Conservation (phyloP, 2,113 vertebrate species). For the Calyptomena viridis region DNA sequence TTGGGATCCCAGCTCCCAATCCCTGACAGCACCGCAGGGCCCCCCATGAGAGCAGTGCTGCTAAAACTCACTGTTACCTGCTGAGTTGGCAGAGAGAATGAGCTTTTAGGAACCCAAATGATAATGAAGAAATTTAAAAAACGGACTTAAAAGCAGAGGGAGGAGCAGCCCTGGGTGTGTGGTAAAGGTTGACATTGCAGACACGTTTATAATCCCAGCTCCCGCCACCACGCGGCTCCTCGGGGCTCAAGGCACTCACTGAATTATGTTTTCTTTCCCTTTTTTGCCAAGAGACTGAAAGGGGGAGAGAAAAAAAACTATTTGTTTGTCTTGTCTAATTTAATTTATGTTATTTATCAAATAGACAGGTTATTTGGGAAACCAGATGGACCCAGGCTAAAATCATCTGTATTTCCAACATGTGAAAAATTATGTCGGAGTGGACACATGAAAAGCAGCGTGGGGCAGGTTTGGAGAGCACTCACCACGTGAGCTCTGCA, state of each 20-base stretch:
- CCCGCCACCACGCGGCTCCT: neutral
- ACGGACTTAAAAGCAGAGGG: neutral
- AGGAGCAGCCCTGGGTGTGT: neutral
- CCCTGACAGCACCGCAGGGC: accelerated
- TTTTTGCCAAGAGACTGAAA: constrained; percentile 54
- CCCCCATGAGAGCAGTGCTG: neutral
- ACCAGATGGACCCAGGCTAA: constrained; percentile 82
- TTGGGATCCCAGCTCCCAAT: neutral
- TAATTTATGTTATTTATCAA: constrained; percentile 88
- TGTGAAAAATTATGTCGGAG: constrained; percentile 74
- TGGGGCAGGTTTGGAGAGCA: neutral
- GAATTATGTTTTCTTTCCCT: constrained; percentile 54
- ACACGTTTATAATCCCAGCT: constrained; percentile 57
- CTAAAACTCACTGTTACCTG: accelerated
- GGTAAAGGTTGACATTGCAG: constrained; percentile 60
- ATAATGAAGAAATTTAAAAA: neutral
- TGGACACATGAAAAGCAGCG: constrained; percentile 39
- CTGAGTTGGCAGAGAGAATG: neutral
- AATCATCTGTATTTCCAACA: constrained; percentile 79
- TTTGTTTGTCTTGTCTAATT: constrained; percentile 84
- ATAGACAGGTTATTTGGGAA: constrained; percentile 86
- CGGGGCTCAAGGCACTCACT: constrained; percentile 44
- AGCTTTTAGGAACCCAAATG: neutral
- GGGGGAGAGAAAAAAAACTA: constrained; percentile 57
- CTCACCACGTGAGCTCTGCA: neutral